Conservation (phyloP, 2,797 vertebrate genomes). For the Ataeniobius toweri region DNA sequence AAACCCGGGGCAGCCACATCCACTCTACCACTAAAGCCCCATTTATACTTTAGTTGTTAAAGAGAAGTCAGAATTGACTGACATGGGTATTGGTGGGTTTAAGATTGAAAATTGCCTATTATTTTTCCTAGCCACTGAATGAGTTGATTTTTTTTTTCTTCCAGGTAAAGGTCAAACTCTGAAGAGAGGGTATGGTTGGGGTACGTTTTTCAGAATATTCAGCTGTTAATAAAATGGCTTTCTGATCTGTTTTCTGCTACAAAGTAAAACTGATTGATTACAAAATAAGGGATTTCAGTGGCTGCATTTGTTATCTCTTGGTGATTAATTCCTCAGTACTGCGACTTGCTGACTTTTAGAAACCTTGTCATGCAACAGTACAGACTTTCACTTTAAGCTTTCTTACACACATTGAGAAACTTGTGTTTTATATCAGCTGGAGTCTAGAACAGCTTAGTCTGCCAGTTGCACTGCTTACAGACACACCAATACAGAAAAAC, state of each 20-base stretch:
- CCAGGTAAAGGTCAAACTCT: neutral
- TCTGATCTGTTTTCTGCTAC: neutral
- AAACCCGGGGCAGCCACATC: too few species aligned
- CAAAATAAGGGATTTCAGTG: neutral
- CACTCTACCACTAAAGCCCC: neutral
- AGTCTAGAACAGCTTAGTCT: slow-evolving; percentile 2
- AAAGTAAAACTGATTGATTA: neutral
- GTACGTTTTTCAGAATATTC: neutral
- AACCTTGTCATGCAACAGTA: neutral
- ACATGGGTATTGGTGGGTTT: too few species aligned
- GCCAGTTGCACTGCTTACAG: neutral
- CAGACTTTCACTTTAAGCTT: neutral
- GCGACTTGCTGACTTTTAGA: neutral
- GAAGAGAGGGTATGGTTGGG: neutral
- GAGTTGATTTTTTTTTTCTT: neutral
- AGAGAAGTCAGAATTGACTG: neutral
- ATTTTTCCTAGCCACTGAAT: neutral
- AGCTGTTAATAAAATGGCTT: neutral
- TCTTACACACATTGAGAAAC: neutral
- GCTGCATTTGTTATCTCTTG: neutral
- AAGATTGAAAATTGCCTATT: too few species aligned
- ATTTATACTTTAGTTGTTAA: neutral
- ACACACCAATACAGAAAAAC: slow-evolving; percentile 16
- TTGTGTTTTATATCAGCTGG: slow-evolving; percentile 21
- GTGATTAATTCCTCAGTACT: neutral